phyloP scores from a whole-genome alignment of 2,113 vertebrate genomes.

The Tylochromis polylepis region DNA sequence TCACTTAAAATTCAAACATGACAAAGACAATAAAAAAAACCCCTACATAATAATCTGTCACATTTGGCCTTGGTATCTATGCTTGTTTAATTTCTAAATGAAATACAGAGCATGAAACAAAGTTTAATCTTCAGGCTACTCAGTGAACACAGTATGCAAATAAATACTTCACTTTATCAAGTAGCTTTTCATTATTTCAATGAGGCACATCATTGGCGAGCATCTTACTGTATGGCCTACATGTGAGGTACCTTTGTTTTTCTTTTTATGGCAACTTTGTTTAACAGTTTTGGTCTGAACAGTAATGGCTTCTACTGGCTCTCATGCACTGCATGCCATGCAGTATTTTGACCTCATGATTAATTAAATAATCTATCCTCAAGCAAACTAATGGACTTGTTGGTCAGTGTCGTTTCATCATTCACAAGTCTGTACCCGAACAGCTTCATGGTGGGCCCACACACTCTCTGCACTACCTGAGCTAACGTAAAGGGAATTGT shows the following conservation, averaged over 20 bases:
- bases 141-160: slow-evolving; percentile 4
- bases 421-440: slow-evolving; percentile 88
- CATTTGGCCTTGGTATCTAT: background rate
- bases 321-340: background rate
- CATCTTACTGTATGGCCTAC: background rate
- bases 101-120: slow-evolving; percentile 3
- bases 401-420: slow-evolving; percentile 75
- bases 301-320: slow-evolving; percentile 3
- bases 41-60: background rate
- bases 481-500: slow-evolving; percentile 90
- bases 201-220: slow-evolving; percentile 45
- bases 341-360: background rate
- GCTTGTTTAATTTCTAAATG: slow-evolving; percentile 5
- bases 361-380: slow-evolving; percentile 77
- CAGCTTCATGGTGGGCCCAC: slow-evolving; percentile 84
- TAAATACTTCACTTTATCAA: slow-evolving; percentile 25
- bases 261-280: background rate
- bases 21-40: background rate
- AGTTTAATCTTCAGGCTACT: background rate
- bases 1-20: slow-evolving; percentile 8
- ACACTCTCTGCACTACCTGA: slow-evolving; percentile 88
- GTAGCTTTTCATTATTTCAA: slow-evolving; percentile 11
- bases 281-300: slow-evolving; percentile 22
- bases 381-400: slow-evolving; percentile 88
- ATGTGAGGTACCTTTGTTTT: background rate